Evolutionary conservation across 1,140 invertebrate genomes (phyloP), one percentile per base, ranked within the genome.

Genomic region (Octopus sinensis): DNA sequence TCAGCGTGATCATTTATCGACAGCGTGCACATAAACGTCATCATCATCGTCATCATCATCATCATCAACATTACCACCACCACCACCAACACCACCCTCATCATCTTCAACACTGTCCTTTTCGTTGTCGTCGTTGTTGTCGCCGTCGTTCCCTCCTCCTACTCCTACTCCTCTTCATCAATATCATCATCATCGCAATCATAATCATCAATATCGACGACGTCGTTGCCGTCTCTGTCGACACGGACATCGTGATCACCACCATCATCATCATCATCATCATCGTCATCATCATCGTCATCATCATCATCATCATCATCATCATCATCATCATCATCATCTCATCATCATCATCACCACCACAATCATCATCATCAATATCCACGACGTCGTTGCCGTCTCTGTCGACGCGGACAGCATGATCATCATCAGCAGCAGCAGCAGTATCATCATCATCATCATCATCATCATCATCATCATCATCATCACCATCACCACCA

Each of bases 261-360:
- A 43, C 0, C 77, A 51, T 78, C 77, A 3, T 12, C 77, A 51
- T 6, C 0, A 9, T 78, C 77, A 53, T 51, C 77, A 53, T 6
- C 77, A 43, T 78, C 30, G 3, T 51, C 30, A 51, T 12, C 77
- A 78, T 78, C 12, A 78, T 78, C 77, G 1, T 78, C 77, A 51
- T 78, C 12, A 23, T 51, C 12, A 7, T 23, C 9, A 53, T 78
- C 30, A 43, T 78, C 77, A 43, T 9, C 6, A 43, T 78, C 30
- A 53, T 78, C 6, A 3, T 43, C 1, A 43, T 43, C 30, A 43
- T 3, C 30, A 43, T 43, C 77, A 51, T 78, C 77, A 51, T 12
- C 77, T 6, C 12, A 9, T 78, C 77, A 53, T 51, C 77, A 53
- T 6, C 77, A 43, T 78, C 30, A 51, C 3, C 30, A 51, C 0